phyloP scores from a whole-genome alignment of 1,140 invertebrate species.

The Drosophila watanabei region DNA sequence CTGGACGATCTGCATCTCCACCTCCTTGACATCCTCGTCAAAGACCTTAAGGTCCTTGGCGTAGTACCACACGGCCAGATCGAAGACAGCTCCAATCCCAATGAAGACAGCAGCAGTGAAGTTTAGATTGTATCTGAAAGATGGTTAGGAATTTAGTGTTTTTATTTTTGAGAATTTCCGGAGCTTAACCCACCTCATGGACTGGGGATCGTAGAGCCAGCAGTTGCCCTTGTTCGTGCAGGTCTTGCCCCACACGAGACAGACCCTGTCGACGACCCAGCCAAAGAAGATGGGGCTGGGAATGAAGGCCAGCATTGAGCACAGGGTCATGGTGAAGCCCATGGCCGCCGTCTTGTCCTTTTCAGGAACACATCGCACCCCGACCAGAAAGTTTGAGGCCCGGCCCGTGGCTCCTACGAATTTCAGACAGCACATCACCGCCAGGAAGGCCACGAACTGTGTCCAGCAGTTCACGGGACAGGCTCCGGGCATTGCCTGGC shows the following conservation, averaged over 20 bases:
- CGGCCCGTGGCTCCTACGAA: constrained; percentile 89
- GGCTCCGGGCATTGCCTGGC: constrained; percentile 87
- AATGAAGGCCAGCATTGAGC: constrained; percentile 90
- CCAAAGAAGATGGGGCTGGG: constrained; percentile 91
- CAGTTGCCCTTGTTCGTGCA: constrained; percentile 91
- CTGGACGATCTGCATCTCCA: constrained; percentile 81
- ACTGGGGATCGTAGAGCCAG: constrained; percentile 90
- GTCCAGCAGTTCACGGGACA: constrained; percentile 89
- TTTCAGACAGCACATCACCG: constrained; percentile 89
- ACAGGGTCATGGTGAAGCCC: constrained; percentile 89
- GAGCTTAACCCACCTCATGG: constrained; percentile 87
- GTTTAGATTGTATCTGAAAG: constrained; percentile 87
- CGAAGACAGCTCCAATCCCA: constrained; percentile 88
- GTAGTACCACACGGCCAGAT: constrained; percentile 89
- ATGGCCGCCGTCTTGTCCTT: constrained; percentile 91
- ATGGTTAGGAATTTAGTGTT: fast-evolving
- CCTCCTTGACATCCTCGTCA: constrained; percentile 88
- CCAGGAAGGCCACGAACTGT: constrained; percentile 89
- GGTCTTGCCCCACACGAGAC: constrained; percentile 91
- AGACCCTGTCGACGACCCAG: constrained; percentile 90
- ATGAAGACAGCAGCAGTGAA: constrained; percentile 89
- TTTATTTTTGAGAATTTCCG: not conserved
- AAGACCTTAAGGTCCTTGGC: constrained; percentile 90
- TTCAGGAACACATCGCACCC: constrained; percentile 90
- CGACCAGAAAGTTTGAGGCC: constrained; percentile 90